phyloP scores from a whole-genome alignment of 2,797 vertebrate species.

The Bovichtus variegatus region DNA sequence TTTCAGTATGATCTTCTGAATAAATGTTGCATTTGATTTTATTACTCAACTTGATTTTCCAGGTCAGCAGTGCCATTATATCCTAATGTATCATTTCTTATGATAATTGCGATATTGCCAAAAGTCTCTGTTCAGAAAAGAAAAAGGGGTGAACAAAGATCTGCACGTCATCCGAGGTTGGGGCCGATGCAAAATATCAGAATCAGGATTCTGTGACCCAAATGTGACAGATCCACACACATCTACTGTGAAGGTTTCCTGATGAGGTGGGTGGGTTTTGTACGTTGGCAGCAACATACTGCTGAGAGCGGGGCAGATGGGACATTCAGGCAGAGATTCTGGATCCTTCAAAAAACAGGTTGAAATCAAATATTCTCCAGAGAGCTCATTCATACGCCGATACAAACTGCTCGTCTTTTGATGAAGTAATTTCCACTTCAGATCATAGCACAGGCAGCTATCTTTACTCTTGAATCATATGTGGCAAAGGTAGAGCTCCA shows the following conservation, averaged over 20 bases:
- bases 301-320: slow-evolving; percentile 39
- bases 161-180: neutral
- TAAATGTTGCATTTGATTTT: slow-evolving; percentile 4
- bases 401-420: slow-evolving; percentile 6
- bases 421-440: neutral
- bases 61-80: neutral
- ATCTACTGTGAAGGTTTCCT: slow-evolving; percentile 24
- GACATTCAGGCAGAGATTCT: slow-evolving; percentile 13
- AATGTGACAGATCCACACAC: slow-evolving; percentile 44
- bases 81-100: neutral
- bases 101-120: neutral
- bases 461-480: neutral
- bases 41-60: neutral
- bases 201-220: slow-evolving; percentile 26
- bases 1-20: neutral
- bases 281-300: slow-evolving; percentile 34
- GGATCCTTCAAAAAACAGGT: slow-evolving; percentile 14
- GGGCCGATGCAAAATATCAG: slow-evolving; percentile 17
- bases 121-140: neutral
- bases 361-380: slow-evolving; percentile 2
- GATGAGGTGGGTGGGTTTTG: slow-evolving; percentile 25
- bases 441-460: neutral
- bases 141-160: neutral
- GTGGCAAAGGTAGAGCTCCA: neutral
- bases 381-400: neutral